Base-by-base conservation (phyloP, 2,797 vertebrate species). In the Otolemur crassicaudatus region DNA sequence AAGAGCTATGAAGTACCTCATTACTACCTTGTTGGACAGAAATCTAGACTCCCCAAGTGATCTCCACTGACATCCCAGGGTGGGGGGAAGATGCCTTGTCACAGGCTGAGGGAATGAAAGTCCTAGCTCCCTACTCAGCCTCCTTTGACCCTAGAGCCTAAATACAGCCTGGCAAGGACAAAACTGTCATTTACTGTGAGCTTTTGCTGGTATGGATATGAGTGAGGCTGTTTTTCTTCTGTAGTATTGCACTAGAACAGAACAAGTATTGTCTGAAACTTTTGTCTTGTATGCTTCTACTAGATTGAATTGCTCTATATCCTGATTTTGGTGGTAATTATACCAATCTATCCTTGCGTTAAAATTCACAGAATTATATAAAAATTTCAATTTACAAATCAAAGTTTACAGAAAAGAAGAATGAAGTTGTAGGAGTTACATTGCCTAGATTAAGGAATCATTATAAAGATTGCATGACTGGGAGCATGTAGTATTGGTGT, bases 391-490 rank as follows among this genome's bases (percentile, higher is more conserved):
- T 43, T 93, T 89, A 93, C 25, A 72, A 96, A 73, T 81, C 81
- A 70, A 95, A 56, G 12, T 61, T 14, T 87, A 67, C 43, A 14
- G 27, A 80, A 94, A 86, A 83, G 5, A 96, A 82, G 17, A 49
- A 19, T 3, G 85, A 95, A 93, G 13, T 43, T 49, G 11, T 72
- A 77, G 46, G 61, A 94, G 43, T 92, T 94, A 91, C 4, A 40
- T 1, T 85, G 14, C 86, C 53, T 91, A 14, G 86, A 17, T 87
- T 94, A 95, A 95, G 95, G 77, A 40, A 34, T 96, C 76, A 76
- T 40, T 80, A 79, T 25, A 80, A 88, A 96, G 14, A 82, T 12
- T 75, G 31, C 90, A 92, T 61, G 34, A 87, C 81, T 34, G 31
- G 31, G 4, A 37, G 94, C 90, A 11, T 95, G 8, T 53, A 63